A percentile compares a stretch with the other conserved stretches of the same genome.
phyloP scores from a whole-genome alignment of 2,888 invertebrate genomes.

The Thera obeliscata region DNA sequence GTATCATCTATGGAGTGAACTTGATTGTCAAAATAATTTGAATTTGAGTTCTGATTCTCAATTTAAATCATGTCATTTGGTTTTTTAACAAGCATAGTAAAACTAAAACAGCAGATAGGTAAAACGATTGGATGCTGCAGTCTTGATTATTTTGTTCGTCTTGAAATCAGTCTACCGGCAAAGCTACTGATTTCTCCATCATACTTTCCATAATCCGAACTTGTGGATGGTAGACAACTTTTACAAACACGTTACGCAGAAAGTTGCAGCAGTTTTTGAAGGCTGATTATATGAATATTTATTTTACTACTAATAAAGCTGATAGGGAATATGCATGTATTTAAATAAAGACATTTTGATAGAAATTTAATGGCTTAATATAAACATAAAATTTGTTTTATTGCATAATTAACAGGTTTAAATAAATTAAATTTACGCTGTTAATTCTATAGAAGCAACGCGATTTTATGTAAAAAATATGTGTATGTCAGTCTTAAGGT shows the following conservation, averaged over 20 bases:
- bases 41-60: no score
- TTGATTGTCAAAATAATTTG: no score
- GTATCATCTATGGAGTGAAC: no score
- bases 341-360: background rate
- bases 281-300: no score
- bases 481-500: background rate
- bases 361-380: background rate
- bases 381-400: conserved; percentile 1
- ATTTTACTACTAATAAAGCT: no score
- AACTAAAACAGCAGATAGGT: no score
- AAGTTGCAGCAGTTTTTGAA: background rate
- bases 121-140: no score
- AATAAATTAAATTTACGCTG: background rate
- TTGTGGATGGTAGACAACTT: background rate
- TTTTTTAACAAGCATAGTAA: no score
- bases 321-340: conserved; percentile 3
- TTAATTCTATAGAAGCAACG: background rate
- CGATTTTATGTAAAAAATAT: background rate
- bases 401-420: background rate
- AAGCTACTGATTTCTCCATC: conserved; percentile 17
- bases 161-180: conserved; percentile 18
- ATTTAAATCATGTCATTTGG: no score
- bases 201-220: conserved; percentile 16
- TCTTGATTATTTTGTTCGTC: background rate
- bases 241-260: conserved; percentile 3